Conservation (phyloP, 2,888 invertebrate genomes). For the Pachycephus smyrnensis region DNA sequence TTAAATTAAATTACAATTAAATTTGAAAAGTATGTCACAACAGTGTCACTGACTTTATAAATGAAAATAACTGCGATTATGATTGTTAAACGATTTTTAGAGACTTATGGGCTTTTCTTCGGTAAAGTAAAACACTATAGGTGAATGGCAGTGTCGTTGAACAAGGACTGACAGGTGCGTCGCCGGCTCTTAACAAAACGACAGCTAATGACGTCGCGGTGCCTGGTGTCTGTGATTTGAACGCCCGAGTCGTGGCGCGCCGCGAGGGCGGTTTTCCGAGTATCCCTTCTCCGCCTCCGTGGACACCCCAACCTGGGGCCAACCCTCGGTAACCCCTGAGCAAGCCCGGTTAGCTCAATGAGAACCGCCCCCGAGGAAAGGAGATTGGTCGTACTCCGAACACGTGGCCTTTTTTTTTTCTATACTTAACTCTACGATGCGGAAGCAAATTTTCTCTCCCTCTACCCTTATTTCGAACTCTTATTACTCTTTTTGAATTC, state of each 20-base stretch:
- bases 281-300: constrained; percentile 25
- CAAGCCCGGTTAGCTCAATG: constrained; percentile 29
- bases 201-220: constrained; percentile 34
- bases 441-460: background rate
- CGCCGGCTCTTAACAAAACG: background rate
- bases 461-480: background rate
- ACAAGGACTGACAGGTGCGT: background rate
- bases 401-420: constrained; percentile 31
- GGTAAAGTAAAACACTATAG: background rate
- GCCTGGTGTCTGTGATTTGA: constrained; percentile 61
- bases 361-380: constrained; percentile 59
- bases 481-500: background rate
- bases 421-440: constrained; percentile 7
- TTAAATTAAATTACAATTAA: background rate
- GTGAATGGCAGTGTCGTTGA: background rate
- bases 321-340: constrained; percentile 24
- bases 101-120: background rate
- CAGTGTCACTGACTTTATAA: background rate
- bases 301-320: constrained; percentile 31
- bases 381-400: constrained; percentile 50
- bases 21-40: background rate
- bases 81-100: background rate
- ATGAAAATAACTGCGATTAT: background rate
- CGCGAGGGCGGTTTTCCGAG: constrained; percentile 25
- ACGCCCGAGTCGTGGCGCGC: constrained; percentile 52